phyloP scores from a whole-genome alignment of 2,113 vertebrate species.

The Sminthopsis crassicaudata region DNA sequence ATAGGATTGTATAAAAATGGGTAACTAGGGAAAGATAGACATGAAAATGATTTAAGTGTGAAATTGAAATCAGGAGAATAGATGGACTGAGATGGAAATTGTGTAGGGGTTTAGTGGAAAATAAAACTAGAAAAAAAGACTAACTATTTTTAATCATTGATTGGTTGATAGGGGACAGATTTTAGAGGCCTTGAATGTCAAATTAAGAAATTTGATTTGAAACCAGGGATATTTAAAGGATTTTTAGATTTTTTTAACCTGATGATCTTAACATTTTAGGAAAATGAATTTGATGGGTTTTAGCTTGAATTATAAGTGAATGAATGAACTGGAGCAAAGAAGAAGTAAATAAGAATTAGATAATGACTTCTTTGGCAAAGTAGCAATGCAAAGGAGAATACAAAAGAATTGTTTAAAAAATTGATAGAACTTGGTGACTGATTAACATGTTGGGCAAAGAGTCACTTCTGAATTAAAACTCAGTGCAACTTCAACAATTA shows the following conservation, averaged over 20 bases:
- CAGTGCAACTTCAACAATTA: neutral
- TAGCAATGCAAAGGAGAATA: neutral
- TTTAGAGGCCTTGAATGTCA: neutral
- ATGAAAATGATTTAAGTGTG: neutral
- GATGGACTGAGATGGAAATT: conserved; percentile 28
- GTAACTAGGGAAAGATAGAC: conserved; percentile 18
- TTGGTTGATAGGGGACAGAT: neutral
- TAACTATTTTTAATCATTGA: neutral
- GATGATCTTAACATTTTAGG: neutral
- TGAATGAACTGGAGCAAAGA: neutral
- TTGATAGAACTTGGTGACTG: neutral
- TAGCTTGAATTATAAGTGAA: neutral
- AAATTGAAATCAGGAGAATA: conserved; percentile 30
- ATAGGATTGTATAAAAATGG: neutral
- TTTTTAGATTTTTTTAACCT: neutral
- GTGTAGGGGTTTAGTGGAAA: neutral
- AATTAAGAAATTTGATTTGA: neutral
- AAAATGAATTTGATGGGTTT: neutral
- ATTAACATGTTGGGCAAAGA: neutral
- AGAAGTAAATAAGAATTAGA: neutral
- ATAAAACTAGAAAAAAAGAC: neutral
- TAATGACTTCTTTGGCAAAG: neutral
- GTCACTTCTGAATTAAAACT: neutral
- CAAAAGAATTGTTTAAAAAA: neutral
- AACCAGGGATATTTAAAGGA: neutral